A percentile compares a stretch with the other conserved stretches of the same genome.
These are phyloP conservation scores for Calcarius lapponicus DNA, from an alignment of 2,797 vertebrate genomes.

Conservation along the genomic window DNA sequence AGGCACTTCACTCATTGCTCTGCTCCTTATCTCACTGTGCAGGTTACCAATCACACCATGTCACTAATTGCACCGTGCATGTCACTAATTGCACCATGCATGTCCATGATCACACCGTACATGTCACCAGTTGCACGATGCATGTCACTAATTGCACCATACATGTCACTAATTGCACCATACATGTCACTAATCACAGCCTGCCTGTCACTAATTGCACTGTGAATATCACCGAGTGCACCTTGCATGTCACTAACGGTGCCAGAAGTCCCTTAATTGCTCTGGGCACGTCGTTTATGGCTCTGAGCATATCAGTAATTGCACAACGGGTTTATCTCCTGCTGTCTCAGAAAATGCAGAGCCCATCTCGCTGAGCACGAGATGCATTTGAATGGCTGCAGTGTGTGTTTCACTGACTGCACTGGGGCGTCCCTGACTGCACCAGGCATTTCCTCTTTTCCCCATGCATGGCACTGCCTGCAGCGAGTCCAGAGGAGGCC, in stretches of 20 bases:
- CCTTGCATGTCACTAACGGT: background rate
- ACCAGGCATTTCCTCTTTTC: accelerated
- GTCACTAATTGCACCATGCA: background rate
- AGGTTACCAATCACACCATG: background rate
- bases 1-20: background rate
- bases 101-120: background rate
- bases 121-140: background rate
- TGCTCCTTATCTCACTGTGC: background rate
- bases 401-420: background rate
- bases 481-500: background rate
- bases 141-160: background rate
- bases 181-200: background rate
- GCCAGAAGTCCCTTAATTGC: background rate
- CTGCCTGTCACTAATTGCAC: background rate
- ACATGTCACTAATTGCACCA: background rate
- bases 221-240: too few species aligned
- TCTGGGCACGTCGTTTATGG: background rate
- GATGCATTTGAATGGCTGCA: background rate
- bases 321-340: background rate
- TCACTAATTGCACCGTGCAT: background rate
- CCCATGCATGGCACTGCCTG: background rate
- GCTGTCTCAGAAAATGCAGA: background rate
- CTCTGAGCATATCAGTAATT: background rate
- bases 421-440: background rate
- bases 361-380: background rate